phyloP scores from a whole-genome alignment of 2,888 invertebrate genomes.

The Malthinus seriepunctatus region DNA sequence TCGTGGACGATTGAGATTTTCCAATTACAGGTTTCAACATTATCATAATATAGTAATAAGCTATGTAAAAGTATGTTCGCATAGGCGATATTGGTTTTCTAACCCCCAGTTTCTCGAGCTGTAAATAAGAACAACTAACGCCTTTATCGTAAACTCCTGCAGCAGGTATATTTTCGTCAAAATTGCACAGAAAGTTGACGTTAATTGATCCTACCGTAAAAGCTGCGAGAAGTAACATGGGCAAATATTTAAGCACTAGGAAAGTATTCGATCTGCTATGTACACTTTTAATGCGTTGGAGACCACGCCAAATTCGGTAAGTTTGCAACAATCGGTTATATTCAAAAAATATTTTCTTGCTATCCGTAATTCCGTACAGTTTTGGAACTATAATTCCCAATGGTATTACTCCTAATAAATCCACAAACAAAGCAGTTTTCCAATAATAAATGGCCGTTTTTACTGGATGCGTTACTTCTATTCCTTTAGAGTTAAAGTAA shows the following conservation, averaged over 20 bases:
- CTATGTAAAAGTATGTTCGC: constrained; percentile 6
- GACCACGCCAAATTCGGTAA: constrained; percentile 18
- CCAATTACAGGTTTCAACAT: constrained; percentile 7
- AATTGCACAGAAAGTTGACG: constrained; percentile 16
- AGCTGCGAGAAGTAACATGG: constrained; percentile 13
- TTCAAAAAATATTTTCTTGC: constrained; percentile 10
- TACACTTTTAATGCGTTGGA: no score
- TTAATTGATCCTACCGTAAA: constrained; percentile 14
- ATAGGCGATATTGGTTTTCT: constrained; percentile 8
- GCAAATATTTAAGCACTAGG: constrained; percentile 17
- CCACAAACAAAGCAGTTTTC: constrained; percentile 35
- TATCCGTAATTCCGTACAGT: background rate
- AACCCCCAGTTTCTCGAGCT: background rate
- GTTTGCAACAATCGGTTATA: constrained; percentile 31
- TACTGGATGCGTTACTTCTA: constrained; percentile 39
- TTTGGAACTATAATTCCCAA: constrained; percentile 23
- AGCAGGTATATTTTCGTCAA: background rate
- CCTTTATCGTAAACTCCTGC: background rate
- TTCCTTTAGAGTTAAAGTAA: constrained; percentile 34
- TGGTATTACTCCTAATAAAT: constrained; percentile 35
- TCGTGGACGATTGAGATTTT: constrained; percentile 1
- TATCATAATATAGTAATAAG: constrained; percentile 7
- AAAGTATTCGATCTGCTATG: no score
- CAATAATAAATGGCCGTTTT: constrained; percentile 37
- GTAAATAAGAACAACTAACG: background rate